Percentiles rank a stretch among this genome's conserved stretches.
Conservation (phyloP, 2,888 invertebrate species). For the Desoria tigrina region DNA sequence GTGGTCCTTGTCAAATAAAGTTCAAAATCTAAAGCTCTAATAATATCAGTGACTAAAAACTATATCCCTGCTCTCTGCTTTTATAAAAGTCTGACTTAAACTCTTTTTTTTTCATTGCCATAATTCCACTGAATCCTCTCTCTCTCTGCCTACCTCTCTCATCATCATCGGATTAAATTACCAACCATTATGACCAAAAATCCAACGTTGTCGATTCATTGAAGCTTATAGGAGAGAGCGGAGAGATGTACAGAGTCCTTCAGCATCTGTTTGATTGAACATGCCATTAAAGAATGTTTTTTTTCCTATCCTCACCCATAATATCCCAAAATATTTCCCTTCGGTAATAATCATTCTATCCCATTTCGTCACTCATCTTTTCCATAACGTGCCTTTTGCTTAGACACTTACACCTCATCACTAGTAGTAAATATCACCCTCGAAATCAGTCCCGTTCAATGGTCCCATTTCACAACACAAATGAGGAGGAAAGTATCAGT, state of each 20-base stretch:
- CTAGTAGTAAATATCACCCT: too few relatives aligned
- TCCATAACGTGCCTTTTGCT: too few relatives aligned
- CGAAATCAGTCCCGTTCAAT: too few relatives aligned
- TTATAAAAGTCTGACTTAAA: slow-evolving; percentile 17
- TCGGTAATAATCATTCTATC: not conserved
- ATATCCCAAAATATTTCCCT: slow-evolving; percentile 17
- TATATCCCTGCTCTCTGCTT: not conserved
- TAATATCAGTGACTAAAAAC: slow-evolving; percentile 20
- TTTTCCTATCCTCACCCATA: slow-evolving; percentile 1
- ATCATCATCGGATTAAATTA: slow-evolving; percentile 26
- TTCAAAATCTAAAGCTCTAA: slow-evolving; percentile 22
- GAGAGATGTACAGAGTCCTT: not conserved
- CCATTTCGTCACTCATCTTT: slow-evolving; percentile 16
- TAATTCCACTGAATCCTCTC: slow-evolving; percentile 5
- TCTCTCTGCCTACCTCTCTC: slow-evolving; percentile 9
- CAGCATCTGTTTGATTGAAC: slow-evolving; percentile 23
- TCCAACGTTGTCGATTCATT: slow-evolving; percentile 10
- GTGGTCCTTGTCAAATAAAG: slow-evolving; percentile 21
- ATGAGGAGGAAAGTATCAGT: too few relatives aligned
- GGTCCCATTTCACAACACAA: too few relatives aligned
- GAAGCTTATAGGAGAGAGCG: not conserved
- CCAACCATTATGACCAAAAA: slow-evolving; percentile 17
- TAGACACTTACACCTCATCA: too few relatives aligned
- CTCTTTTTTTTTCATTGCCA: slow-evolving; percentile 16
- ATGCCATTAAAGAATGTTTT: slow-evolving; percentile 18